Base-by-base conservation (phyloP, 1,140 invertebrate genomes). In the Drosophila teissieri region DNA sequence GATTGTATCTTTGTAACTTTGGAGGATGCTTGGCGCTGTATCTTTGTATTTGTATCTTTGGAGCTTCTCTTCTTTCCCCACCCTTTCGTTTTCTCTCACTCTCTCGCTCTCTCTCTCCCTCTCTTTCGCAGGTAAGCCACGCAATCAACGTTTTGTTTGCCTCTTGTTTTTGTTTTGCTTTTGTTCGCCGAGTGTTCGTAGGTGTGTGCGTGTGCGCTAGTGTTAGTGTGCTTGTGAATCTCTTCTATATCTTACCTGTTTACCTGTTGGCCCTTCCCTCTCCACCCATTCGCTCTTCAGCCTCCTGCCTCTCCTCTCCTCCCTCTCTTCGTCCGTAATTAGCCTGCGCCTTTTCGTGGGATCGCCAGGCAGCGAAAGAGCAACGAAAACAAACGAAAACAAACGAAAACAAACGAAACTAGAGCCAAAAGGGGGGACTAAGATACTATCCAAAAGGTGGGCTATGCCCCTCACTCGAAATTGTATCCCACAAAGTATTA, bases 1-100 rank as follows among this genome's bases (percentile, higher is more conserved):
- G 78, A 85, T 86, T 78, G 73, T 86, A 86, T 72, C 68, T 70
- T 67, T 72, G 68, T 70, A 57, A 67, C 81, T 86, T 86, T 86
- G 69, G 81, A 85, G 78, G 82, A 85, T 86, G 74, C 81, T 80
- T 70, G 42, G 36, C 48, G 14, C 46, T 78, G 78, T 85, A 86
- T 70, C 65, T 68, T 67, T 68, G 65, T 70, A 55, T 78, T 17
- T 7, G 45, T 46, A 46, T 46, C 22, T 45, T 48, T 52, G 46
- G 61, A 64, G 58, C 48, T 37, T 42, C 36, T 14, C 14, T 15
- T 48, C 14, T 46, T 17, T 11, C 17, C 31, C 36, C 10, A n/a
- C 19, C 19, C 17, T 10, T 31, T 8, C 7, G 3, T 8, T 31
- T 24, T 39, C 31, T 12, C 6, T 34, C 27, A 14, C 10, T 15